These are phyloP conservation scores for Caenorhabditis afra DNA, from an alignment of 2,888 invertebrate species.

Conservation along the genomic window DNA sequence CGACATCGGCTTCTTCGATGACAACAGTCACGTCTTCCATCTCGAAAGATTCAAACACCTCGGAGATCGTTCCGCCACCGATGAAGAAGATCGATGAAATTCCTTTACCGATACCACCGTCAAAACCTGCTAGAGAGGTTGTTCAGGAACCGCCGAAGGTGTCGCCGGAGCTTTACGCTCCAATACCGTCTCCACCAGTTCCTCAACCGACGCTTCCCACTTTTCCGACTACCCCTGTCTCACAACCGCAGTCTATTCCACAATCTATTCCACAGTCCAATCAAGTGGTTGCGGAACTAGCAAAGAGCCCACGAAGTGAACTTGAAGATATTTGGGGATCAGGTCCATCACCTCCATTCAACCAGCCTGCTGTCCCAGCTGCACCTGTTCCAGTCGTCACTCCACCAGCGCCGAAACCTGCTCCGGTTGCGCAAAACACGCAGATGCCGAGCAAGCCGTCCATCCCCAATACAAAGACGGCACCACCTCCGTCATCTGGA, in stretches of 20 bases:
- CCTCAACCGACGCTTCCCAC: neutral
- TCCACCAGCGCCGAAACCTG: slow-evolving; percentile 4
- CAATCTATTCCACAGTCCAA: slow-evolving; percentile 17
- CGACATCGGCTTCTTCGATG: too few species aligned
- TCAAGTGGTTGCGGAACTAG: slow-evolving; percentile 13
- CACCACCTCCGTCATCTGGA: slow-evolving; percentile 13
- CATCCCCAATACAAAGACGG: slow-evolving; percentile 36
- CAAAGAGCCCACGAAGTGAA: slow-evolving; percentile 46
- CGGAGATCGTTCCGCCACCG: neutral
- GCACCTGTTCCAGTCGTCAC: slow-evolving; percentile 1
- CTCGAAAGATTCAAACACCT: slow-evolving; percentile 4
- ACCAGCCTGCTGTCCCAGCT: slow-evolving; percentile 15
- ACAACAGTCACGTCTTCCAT: neutral
- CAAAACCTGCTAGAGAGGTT: too few species aligned
- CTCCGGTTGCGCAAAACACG: neutral
- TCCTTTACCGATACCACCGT: too few species aligned
- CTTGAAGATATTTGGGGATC: slow-evolving; percentile 47
- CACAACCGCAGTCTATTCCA: slow-evolving; percentile 17
- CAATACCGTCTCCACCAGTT: slow-evolving; percentile 16
- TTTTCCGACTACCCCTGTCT: slow-evolving; percentile 15
- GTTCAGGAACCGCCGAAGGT: neutral
- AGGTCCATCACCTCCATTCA: slow-evolving; percentile 2
- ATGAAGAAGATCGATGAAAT: neutral
- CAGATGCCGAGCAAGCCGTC: slow-evolving; percentile 19
- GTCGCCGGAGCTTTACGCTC: neutral